These are phyloP conservation scores for Mesorhabditis belari DNA, from an alignment of 2,888 invertebrate species.

Conservation along the genomic window DNA sequence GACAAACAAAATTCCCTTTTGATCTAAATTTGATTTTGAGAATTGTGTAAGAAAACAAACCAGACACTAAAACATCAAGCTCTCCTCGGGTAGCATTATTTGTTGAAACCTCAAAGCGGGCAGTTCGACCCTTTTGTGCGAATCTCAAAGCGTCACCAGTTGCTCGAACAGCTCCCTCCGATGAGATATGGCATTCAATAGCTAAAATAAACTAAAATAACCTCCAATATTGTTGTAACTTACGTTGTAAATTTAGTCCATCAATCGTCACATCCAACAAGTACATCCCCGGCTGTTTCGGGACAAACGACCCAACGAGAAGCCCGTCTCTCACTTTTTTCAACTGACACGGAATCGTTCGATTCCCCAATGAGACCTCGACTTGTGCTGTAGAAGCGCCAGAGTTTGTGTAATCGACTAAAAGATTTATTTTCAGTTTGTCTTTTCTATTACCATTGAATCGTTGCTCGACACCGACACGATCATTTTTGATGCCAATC, in stretches of 20 bases:
- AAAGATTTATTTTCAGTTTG: neutral
- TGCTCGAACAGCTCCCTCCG: slow-evolving; percentile 42
- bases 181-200: slow-evolving; percentile 46
- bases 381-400: slow-evolving; percentile 78
- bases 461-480: slow-evolving; percentile 56
- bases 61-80: slow-evolving; percentile 52
- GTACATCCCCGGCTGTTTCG: slow-evolving; percentile 78
- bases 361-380: slow-evolving; percentile 66
- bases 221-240: neutral
- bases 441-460: slow-evolving; percentile 53
- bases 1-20: slow-evolving; percentile 8
- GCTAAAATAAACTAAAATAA: slow-evolving; percentile 20
- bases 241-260: slow-evolving; percentile 66
- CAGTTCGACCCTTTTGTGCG: slow-evolving; percentile 45
- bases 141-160: slow-evolving; percentile 46
- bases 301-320: slow-evolving; percentile 63
- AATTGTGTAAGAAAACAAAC: slow-evolving; percentile 14
- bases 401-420: slow-evolving; percentile 71
- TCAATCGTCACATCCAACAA: slow-evolving; percentile 78
- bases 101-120: slow-evolving; percentile 51
- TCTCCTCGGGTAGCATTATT: slow-evolving; percentile 45
- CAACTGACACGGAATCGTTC: slow-evolving; percentile 28
- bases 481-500: slow-evolving; percentile 55
- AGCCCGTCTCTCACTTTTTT: slow-evolving; percentile 47
- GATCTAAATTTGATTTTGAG: neutral